These are phyloP conservation scores for Scolopax mira DNA, from an alignment of 2,113 vertebrate species.

Conservation along the genomic window DNA sequence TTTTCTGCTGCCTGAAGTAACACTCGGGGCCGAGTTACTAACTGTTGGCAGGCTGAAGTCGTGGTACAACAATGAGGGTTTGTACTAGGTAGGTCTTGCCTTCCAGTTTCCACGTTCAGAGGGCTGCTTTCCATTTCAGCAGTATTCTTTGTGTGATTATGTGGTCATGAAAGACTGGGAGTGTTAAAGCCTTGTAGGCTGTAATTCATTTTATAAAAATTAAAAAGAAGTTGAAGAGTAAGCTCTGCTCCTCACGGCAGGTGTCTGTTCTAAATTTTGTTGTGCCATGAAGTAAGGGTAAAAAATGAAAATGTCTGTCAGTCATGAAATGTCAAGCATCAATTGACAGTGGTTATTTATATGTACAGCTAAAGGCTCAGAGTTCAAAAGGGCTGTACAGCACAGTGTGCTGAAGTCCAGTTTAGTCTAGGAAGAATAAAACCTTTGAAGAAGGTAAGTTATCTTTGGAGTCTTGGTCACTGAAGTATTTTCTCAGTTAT, in stretches of 20 bases:
- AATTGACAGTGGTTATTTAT: not conserved
- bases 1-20: not conserved
- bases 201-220: not conserved
- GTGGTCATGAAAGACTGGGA: not conserved
- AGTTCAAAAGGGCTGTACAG: not conserved
- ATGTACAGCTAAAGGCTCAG: not conserved
- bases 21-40: not conserved
- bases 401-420: not conserved
- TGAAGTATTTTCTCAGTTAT: not conserved
- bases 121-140: not conserved
- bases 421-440: not conserved
- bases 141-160: not conserved
- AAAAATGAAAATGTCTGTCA: not conserved
- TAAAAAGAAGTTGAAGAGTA: not conserved
- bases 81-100: not conserved
- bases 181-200: not conserved
- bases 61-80: not conserved
- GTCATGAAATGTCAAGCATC: not conserved
- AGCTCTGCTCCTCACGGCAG: not conserved
- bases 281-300: rapidly evolving
- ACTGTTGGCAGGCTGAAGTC: not conserved
- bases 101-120: rapidly evolving
- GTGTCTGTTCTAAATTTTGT: not conserved
- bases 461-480: not conserved
- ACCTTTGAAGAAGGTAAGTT: not conserved